Evolutionary conservation across 2,888 invertebrate species (phyloP).

Genomic region (Formica aserva): DNA sequence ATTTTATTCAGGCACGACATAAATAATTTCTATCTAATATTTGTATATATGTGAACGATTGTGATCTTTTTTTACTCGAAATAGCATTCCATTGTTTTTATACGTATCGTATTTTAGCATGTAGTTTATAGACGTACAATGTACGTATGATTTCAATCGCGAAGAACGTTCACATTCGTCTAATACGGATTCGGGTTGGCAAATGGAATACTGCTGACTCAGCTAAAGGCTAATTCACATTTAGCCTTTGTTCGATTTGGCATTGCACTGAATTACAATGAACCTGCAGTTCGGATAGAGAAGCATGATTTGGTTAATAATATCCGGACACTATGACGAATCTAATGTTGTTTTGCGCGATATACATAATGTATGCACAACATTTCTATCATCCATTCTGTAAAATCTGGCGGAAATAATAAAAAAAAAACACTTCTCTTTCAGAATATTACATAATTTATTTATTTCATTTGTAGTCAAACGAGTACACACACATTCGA

Average conservation of each 20-base stretch:
- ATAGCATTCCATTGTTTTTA: constrained; percentile 15
- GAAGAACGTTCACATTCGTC: neutral
- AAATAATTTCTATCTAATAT: neutral
- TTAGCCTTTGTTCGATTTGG: neutral
- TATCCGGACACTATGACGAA: neutral
- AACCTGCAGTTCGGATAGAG: neutral
- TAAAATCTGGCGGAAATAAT: constrained; percentile 23
- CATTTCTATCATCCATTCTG: constrained; percentile 6
- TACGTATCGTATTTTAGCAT: neutral
- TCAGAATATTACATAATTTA: neutral
- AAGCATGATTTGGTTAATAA: constrained; percentile 35
- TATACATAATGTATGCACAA: neutral
- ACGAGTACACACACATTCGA: neutral
- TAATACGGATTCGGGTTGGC: neutral
- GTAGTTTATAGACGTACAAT: constrained; percentile 7
- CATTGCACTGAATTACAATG: neutral
- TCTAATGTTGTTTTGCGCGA: neutral
- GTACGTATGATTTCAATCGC: neutral
- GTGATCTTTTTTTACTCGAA: constrained; percentile 46
- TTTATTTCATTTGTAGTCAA: neutral
- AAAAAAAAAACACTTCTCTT: neutral
- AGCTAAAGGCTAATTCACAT: neutral
- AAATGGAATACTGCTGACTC: neutral
- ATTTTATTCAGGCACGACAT: constrained; percentile 26
- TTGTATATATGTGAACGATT: constrained; percentile 35